Percentiles rank a stretch among this genome's conserved stretches.
phyloP scores from a whole-genome alignment of 2,113 vertebrate species.

The Tauraco erythrolophus region DNA sequence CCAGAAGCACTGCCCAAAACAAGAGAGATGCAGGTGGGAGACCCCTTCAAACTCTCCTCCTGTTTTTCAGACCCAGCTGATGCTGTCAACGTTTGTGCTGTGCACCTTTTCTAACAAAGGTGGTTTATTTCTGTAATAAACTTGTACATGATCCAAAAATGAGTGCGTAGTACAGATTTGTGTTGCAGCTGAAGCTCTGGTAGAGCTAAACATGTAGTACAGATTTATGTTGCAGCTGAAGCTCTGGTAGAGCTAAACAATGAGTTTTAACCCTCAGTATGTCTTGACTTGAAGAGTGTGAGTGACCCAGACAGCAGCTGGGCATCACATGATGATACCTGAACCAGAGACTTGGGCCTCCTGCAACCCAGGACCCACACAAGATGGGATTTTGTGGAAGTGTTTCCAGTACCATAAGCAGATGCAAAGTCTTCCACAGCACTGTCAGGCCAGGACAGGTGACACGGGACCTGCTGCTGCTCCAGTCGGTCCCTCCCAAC shows the following conservation, averaged over 20 bases:
- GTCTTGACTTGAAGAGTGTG: background rate
- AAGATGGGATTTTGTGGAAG: background rate
- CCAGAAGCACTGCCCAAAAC: background rate
- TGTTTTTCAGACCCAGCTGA: background rate
- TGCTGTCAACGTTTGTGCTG: background rate
- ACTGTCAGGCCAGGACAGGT: background rate
- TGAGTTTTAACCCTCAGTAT: background rate
- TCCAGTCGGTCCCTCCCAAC: background rate
- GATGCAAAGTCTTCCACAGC: too few species aligned
- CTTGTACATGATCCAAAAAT: background rate
- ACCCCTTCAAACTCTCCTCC: background rate
- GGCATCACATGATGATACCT: background rate
- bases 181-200: background rate
- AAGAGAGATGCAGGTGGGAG: background rate
- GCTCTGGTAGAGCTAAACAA: background rate
- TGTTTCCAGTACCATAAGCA: background rate
- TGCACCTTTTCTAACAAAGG: background rate
- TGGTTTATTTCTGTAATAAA: constrained; percentile 45
- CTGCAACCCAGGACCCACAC: background rate
- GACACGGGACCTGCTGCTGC: background rate
- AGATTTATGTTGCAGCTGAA: background rate
- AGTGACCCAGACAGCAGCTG: background rate
- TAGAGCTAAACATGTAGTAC: background rate
- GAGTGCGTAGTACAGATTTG: background rate
- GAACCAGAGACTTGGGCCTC: background rate